Evolutionary conservation across 1,140 invertebrate species (phyloP).

Genomic region (Conus betulinus): DNA sequence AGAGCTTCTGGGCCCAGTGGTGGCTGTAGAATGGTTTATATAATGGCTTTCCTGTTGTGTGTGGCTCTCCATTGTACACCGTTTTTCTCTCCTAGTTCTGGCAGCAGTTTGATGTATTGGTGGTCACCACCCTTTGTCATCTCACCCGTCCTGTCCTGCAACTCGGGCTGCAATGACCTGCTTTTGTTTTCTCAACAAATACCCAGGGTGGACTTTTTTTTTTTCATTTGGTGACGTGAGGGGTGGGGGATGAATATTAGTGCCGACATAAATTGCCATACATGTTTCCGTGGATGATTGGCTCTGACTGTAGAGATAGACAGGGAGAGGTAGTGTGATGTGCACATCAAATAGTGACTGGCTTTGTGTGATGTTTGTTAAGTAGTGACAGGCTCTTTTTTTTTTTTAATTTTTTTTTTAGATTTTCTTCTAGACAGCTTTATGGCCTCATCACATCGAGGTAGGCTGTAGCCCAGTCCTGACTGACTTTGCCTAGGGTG

Average conservation of each 20-base stretch:
- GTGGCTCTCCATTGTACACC: neutral
- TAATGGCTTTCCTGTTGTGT: neutral
- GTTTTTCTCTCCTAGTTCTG: neutral
- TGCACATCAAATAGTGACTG: neutral
- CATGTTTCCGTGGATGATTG: too few relatives aligned
- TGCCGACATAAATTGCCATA: neutral
- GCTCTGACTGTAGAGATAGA: neutral
- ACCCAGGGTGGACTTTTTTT: too few relatives aligned
- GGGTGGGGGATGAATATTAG: neutral
- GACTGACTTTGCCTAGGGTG: too few relatives aligned
- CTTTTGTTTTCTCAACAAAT: neutral
- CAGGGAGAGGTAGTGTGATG: neutral
- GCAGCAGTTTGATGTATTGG: constrained; percentile 1
- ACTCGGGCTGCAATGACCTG: neutral
- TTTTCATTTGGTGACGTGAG: neutral
- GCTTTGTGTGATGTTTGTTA: too few relatives aligned
- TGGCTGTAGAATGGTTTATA: neutral
- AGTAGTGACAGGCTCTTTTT: too few relatives aligned
- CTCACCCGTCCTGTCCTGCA: neutral
- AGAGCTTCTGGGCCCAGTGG: neutral
- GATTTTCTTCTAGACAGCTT: too few relatives aligned
- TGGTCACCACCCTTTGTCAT: neutral
- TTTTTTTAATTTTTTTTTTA: too few relatives aligned
- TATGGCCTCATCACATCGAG: too few relatives aligned
- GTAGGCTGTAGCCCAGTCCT: too few relatives aligned